Base-by-base conservation (phyloP, 2,797 vertebrate species). In the Ibycter americanus region DNA sequence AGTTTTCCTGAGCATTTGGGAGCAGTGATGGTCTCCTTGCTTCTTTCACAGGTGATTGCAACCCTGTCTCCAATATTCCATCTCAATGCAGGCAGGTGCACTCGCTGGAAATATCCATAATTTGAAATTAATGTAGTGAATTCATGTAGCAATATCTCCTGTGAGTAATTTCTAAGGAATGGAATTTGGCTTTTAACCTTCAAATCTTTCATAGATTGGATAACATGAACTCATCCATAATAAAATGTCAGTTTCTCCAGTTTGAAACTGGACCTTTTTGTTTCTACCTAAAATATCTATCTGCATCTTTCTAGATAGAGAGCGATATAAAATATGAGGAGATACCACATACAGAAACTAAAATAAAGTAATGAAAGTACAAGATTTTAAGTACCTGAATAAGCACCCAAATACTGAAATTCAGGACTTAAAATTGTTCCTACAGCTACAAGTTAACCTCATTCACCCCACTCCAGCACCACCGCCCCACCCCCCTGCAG, bases 401-500 rank as follows among this genome's bases (percentile, higher is more conserved):
- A 12, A 49, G 12, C 25, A 71, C 4, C 2, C 3, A 7, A 56
- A 62, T 77, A 9, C 4, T 52, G 61, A 62, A 76, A 62, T 22
- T 62, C 8, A 67, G 36, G 65, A 62, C 72, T 31, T 62, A 23
- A 56, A 18, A 34, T 63, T 73, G 6, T 61, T 62, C 15, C 23
- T 77, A 62, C 9, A 52, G 29, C 26, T 67, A 29, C 6, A 67
- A 16, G 40, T 51, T 40, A 65, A 23, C 25, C 9, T 34, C 31
- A 49, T 61, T 11, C 12, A 54, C 47, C n/a, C 44, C 8, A 3
- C 14, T 19, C 27, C 3, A 4, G 8, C 17, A 44, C 17, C 6
- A 14, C 12, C 12, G 4, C 16, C 4, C 18, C 15, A 7, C 4
- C n/a, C n/a, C n/a, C n/a, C 4, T 9, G 14, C 20, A 1, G 1